Evolutionary conservation across 1,140 invertebrate species (phyloP).

Genomic region (Stegodyphus dumicola): DNA sequence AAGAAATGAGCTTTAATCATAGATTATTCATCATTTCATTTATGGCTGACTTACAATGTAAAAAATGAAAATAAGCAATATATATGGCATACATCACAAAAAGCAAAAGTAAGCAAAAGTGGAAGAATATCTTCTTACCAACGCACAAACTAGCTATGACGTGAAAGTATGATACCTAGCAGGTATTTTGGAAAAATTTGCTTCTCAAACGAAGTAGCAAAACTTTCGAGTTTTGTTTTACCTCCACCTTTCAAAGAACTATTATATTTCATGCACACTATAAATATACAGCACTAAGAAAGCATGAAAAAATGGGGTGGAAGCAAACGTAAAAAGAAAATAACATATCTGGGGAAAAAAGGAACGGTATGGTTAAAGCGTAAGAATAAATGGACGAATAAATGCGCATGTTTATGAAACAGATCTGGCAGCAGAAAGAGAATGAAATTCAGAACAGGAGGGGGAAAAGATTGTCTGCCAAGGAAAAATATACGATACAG

Average conservation of each 20-base stretch:
- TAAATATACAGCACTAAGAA: conserved; percentile 4
- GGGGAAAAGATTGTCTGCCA: conserved; percentile 52
- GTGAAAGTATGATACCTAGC: too few species aligned
- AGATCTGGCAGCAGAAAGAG: conserved; percentile 38
- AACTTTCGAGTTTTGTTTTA: not conserved
- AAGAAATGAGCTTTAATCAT: too few species aligned
- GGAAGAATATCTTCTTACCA: too few species aligned
- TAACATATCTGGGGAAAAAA: not conserved
- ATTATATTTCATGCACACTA: conserved; percentile 33
- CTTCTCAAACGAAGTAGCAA: too few species aligned
- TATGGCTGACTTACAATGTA: too few species aligned
- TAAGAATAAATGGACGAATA: conserved; percentile 52
- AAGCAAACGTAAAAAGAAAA: too few species aligned
- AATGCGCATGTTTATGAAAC: conserved; percentile 59
- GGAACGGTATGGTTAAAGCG: conserved; percentile 24
- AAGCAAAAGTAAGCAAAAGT: too few species aligned
- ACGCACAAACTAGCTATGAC: too few species aligned
- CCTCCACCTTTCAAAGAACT: conserved; percentile 14
- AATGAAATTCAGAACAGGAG: conserved; percentile 53
- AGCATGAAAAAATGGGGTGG: not conserved
- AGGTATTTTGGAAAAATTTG: too few species aligned
- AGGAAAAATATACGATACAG: conserved; percentile 29
- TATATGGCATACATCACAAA: too few species aligned
- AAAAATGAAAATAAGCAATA: too few species aligned
- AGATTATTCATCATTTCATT: too few species aligned